phyloP scores from a whole-genome alignment of 1,140 invertebrate genomes.

The Lethrus apterus region DNA sequence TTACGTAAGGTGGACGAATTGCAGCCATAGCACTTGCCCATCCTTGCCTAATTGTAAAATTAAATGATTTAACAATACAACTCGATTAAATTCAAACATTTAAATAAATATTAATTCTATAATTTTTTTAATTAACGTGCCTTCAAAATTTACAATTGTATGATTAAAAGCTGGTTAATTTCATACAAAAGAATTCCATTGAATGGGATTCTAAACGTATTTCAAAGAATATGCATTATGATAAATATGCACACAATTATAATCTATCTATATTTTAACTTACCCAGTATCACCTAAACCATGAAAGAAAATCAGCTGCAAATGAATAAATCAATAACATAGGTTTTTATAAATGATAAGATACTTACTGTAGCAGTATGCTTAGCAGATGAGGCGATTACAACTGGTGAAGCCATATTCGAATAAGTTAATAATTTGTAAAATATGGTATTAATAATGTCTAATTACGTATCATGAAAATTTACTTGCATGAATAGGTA shows the following conservation, averaged over 20 bases:
- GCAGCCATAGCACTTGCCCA: slow-evolving; percentile 81
- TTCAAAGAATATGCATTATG: too few relatives aligned
- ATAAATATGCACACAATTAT: too few relatives aligned
- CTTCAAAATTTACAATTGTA: too few relatives aligned
- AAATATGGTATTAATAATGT: too few relatives aligned
- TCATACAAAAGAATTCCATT: too few relatives aligned
- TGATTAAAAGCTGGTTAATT: background rate
- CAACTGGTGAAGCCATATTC: slow-evolving; percentile 55
- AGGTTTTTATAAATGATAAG: slow-evolving; percentile 15
- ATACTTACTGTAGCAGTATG: slow-evolving; percentile 69
- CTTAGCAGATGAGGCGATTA: slow-evolving; percentile 66
- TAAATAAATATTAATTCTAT: slow-evolving; percentile 10
- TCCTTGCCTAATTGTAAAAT: slow-evolving; percentile 64
- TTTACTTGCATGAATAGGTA: too few relatives aligned
- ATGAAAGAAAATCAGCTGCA: slow-evolving; percentile 61
- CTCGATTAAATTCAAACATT: slow-evolving; percentile 13
- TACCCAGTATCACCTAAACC: slow-evolving; percentile 63
- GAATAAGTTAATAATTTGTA: too few relatives aligned
- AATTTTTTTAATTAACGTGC: too few relatives aligned
- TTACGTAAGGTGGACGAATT: slow-evolving; percentile 74
- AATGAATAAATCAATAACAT: slow-evolving; percentile 29
- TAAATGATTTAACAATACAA: slow-evolving; percentile 2
- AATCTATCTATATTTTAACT: too few relatives aligned
- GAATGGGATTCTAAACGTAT: too few relatives aligned
- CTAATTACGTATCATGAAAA: too few relatives aligned